A percentile compares a stretch with the other conserved stretches of the same genome.
Evolutionary conservation across 2,113 vertebrate genomes (phyloP).

Genomic region (Anoplopoma fimbria): DNA sequence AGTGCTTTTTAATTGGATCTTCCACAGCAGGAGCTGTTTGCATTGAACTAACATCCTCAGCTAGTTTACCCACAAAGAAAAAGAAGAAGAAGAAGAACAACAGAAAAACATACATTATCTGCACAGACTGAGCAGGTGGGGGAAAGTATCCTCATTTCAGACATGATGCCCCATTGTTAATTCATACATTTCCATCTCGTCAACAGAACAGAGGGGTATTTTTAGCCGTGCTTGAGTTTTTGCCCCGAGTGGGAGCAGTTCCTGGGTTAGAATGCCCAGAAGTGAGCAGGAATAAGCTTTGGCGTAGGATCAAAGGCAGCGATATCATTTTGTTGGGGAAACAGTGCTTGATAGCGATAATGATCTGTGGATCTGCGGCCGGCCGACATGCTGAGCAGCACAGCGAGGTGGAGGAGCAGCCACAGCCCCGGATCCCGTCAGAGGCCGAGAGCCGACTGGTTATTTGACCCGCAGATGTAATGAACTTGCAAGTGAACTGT

Average conservation of each 20-base stretch:
- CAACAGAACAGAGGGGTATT: slow-evolving; percentile 49
- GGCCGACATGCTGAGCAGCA: slow-evolving; percentile 56
- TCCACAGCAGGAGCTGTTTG: slow-evolving; percentile 66
- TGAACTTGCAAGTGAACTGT: slow-evolving; percentile 54
- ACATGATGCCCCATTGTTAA: slow-evolving; percentile 27
- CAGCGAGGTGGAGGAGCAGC: slow-evolving; percentile 40
- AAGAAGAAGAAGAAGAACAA: not conserved
- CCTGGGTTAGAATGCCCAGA: slow-evolving; percentile 65
- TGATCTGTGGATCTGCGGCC: slow-evolving; percentile 66
- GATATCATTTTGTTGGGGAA: slow-evolving; percentile 70
- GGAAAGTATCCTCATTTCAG: slow-evolving; percentile 41
- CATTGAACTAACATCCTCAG: slow-evolving; percentile 48
- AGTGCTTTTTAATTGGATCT: slow-evolving; percentile 72
- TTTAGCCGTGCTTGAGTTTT: slow-evolving; percentile 44
- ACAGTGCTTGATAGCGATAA: slow-evolving; percentile 69
- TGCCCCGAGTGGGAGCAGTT: slow-evolving; percentile 48
- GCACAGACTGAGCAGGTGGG: slow-evolving; percentile 16
- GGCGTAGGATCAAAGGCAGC: slow-evolving; percentile 74
- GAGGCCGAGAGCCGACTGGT: slow-evolving; percentile 16
- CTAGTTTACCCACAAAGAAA: slow-evolving; percentile 15
- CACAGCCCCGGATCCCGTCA: not conserved
- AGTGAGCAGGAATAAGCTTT: slow-evolving; percentile 65
- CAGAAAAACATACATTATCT: not conserved
- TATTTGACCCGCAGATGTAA: slow-evolving; percentile 50
- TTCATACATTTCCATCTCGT: slow-evolving; percentile 55